Base-by-base conservation (phyloP, 2,113 vertebrate genomes). In the Choloepus hoffmanni region DNA sequence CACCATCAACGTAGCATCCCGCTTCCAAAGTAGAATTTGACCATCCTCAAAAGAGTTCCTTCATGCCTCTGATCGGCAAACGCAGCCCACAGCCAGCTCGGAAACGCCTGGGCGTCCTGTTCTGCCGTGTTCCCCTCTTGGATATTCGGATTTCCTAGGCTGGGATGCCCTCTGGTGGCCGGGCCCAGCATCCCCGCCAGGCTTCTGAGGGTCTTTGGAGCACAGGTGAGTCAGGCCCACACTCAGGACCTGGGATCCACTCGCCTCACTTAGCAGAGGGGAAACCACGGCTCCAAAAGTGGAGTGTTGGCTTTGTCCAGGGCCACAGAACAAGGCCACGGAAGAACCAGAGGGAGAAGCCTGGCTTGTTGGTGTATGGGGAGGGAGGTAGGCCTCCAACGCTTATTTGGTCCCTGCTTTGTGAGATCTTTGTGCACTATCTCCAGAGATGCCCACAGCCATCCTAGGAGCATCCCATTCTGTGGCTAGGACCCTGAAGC, bases 131-230 rank as follows among this genome's bases (percentile, higher is more conserved):
- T 68, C 14, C 3, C n/a, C 2, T 7, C 3, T 19, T 8, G 24
- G 12, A 72, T 40, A 9, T 7, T 26, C 2, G 21, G 9, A 91
- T 94, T 55, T 53, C 84, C 70, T 63, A 62, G 77, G 95, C 55
- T 0, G 78, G 40, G 73, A 78, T 40, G 89, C 97, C 97, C 97
- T 92, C 97, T 97, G 83, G 90, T 77, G 97, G 95, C 76, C 0
- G 18, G 30, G 53, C 9, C 55, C 30, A 30, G 36, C 65, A 50
- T 74, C 4, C 45, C 30, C 2, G 0, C 5, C 0, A 5, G 79
- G 74, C 67, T 60, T 45, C 14, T 5, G 48, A 24, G 14, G 36
- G 19, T 58, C n/a, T 78, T 24, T 2, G 13, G 70, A 36, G 43
- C 15, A 36, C 60, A 30, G 70, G 24, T 5, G 33, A 48, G 53